Evolutionary conservation across 2,113 vertebrate species (phyloP), one percentile per base, ranked within the genome.

Genomic region (Cyanistes caeruleus): DNA sequence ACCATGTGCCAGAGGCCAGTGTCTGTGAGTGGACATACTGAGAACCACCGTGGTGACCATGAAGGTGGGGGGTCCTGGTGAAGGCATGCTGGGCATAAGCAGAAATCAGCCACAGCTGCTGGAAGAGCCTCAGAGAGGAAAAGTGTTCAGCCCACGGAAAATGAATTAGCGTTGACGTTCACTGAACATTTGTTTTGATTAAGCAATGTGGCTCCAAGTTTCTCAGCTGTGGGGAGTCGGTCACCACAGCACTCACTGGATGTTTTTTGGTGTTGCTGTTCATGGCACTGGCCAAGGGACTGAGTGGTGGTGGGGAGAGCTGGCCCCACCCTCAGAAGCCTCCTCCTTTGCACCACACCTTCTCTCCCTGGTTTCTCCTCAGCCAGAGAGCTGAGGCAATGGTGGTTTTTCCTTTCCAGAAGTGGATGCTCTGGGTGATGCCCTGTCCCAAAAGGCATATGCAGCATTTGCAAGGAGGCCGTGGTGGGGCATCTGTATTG

Each of bases 161-260:
- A 96, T 22, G 20, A 84, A 84, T 81, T 84, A 72, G 79, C 74
- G 76, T 83, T 93, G 83, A 90, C 0, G 3, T 90, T 94, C 55
- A n/a, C 68, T 64, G 85, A 78, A 62, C 39, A 7, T 93, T 95
- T 92, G 83, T 92, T 97, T 96, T 81, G 92, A 77, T 75, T 88
- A 88, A 86, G 65, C 88, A 93, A 56, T 67, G 52, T 41, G 79
- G 56, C 79, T 90, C 73, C 79, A 73, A 92, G 85, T 84, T 56
- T 77, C 75, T 95, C 48, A 39, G 87, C 93, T 91, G 56, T 53
- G 69, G 46, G 46, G 82, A 91, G 56, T 72, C 0, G 1, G 70
- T 93, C 89, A 87, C 91, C 46, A 12, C 5, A 3, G 72, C 22
- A 35, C 56, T 88, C 37, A 53, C 30, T 91, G 69, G 78, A 72